phyloP scores from a whole-genome alignment of 2,888 invertebrate genomes.

The Eurois occulta region DNA sequence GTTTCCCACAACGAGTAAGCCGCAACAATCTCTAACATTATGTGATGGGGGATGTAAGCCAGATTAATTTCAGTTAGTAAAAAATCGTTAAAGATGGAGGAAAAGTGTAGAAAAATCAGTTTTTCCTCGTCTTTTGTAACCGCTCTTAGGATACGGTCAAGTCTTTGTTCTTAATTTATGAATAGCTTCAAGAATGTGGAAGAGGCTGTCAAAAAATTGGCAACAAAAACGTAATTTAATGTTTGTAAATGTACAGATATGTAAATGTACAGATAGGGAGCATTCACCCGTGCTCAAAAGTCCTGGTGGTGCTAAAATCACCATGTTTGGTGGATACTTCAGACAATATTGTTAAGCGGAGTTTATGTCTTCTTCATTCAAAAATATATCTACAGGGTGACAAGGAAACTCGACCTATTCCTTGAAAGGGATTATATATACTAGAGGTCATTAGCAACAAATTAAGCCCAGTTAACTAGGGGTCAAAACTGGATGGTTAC shows the following conservation, averaged over 20 bases:
- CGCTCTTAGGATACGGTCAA: constrained; percentile 38
- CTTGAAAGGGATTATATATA: no score
- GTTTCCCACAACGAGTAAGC: constrained; percentile 35
- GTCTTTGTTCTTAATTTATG: constrained; percentile 45
- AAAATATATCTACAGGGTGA: background rate
- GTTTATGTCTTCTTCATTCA: background rate
- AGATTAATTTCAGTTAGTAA: constrained; percentile 55
- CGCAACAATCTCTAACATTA: constrained; percentile 45
- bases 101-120: constrained; percentile 5
- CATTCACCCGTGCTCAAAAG: background rate
- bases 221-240: constrained; percentile 8
- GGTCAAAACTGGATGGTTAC: no score
- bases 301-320: background rate
- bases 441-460: no score
- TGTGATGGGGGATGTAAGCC: constrained; percentile 39
- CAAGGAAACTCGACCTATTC: no score
- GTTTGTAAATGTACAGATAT: background rate
- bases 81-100: constrained; percentile 32
- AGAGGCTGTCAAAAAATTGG: constrained; percentile 12
- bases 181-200: constrained; percentile 27
- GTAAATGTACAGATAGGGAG: no score
- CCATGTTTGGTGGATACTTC: background rate
- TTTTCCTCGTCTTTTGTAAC: constrained; percentile 27
- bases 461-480: no score
- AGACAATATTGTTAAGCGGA: no score